Percentiles rank a stretch among this genome's conserved stretches.
phyloP scores from a whole-genome alignment of 2,888 invertebrate species.

The Abscondita cerata region DNA sequence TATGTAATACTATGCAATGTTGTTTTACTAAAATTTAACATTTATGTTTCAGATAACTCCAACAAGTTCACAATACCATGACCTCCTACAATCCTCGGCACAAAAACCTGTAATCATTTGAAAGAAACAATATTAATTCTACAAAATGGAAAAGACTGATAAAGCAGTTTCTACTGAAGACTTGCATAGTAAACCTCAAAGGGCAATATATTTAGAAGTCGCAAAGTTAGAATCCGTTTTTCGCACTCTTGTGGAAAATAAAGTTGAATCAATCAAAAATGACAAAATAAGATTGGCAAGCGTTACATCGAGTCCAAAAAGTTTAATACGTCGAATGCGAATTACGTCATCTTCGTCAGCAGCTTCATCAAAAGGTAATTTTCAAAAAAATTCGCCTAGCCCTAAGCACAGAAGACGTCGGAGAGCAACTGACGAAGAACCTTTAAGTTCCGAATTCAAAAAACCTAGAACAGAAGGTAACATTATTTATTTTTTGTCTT shows the following conservation, averaged over 20 bases:
- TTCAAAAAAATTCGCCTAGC: conserved; percentile 30
- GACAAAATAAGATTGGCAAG: conserved; percentile 41
- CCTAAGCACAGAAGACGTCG: conserved; percentile 23
- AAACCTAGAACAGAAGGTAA: conserved; percentile 24
- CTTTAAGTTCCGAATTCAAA: conserved; percentile 20
- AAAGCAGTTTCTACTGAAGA: conserved; percentile 77
- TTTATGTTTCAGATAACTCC: no score
- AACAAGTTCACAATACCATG: no score
- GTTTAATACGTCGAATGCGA: conserved; percentile 53
- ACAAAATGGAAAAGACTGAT: conserved; percentile 61
- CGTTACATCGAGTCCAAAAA: conserved; percentile 57
- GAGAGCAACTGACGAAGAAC: conserved; percentile 19
- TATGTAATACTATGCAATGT: no score
- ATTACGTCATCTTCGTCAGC: conserved; percentile 59
- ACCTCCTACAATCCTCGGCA: no score
- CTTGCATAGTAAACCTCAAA: conserved; percentile 44
- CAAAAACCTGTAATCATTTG: not conserved
- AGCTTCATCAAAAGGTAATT: conserved; percentile 57
- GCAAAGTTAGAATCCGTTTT: conserved; percentile 73
- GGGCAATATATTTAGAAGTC: conserved; percentile 60
- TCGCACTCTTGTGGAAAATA: conserved; percentile 74
- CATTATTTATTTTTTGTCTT: no score
- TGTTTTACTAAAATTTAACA: no score
- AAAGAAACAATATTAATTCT: not conserved
- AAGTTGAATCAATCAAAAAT: conserved; percentile 51